phyloP scores from a whole-genome alignment of 2,113 vertebrate genomes.

The Jaculus jaculus region DNA sequence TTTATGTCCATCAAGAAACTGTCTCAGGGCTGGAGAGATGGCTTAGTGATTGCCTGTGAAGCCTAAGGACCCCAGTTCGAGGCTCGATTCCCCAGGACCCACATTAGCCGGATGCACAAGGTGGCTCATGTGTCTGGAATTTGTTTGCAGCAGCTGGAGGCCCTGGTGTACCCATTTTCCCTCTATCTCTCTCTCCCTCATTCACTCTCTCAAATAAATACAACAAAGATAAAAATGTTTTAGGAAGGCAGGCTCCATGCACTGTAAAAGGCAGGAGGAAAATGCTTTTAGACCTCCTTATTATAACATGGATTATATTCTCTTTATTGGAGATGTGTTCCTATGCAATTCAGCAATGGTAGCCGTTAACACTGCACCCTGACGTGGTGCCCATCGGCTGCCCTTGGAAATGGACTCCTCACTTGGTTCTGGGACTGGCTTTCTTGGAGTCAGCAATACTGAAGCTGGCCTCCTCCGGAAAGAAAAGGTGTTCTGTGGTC shows the following conservation, averaged over 20 bases:
- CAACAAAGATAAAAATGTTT: not conserved
- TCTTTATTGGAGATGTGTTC: not conserved
- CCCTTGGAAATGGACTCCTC: not conserved
- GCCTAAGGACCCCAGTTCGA: too few relatives aligned
- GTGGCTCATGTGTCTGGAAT: too few relatives aligned
- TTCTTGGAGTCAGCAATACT: not conserved
- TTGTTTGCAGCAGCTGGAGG: too few relatives aligned
- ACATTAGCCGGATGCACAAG: too few relatives aligned
- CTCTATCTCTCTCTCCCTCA: too few relatives aligned
- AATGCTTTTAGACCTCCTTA: not conserved
- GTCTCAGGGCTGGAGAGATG: too few relatives aligned
- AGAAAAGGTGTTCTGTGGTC: not conserved
- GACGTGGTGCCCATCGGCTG: too few relatives aligned
- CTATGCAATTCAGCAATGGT: not conserved
- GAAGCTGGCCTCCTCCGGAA: not conserved
- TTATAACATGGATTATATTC: not conserved
- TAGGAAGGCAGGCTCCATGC: not conserved
- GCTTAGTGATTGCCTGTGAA: too few relatives aligned
- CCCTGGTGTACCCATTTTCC: too few relatives aligned
- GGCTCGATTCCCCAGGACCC: too few relatives aligned
- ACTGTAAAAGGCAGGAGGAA: not conserved
- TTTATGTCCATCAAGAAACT: too few relatives aligned
- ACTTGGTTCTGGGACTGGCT: not conserved
- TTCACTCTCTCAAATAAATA: too few relatives aligned
- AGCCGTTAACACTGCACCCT: not conserved